Evolutionary conservation across 2,113 vertebrate genomes (phyloP).

Genomic region (Trochalopteron elliotii): DNA sequence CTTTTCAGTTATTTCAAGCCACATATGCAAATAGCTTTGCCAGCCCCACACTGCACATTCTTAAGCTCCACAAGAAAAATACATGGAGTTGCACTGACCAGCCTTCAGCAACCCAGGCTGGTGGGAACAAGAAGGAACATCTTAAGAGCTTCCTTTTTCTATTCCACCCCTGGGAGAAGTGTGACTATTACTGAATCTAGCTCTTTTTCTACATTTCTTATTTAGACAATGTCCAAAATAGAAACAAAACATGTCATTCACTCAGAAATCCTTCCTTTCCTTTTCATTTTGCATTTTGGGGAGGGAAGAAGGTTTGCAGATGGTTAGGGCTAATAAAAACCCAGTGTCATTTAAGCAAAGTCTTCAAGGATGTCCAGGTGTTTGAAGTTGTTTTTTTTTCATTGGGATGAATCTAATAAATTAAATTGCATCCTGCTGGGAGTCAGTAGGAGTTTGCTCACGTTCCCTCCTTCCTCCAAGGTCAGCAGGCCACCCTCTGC

Average conservation of each 20-base stretch:
- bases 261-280: not conserved
- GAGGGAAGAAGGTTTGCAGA: not conserved
- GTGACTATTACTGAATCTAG: not conserved
- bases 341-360: not conserved
- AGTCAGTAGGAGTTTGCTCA: not conserved
- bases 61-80: not conserved
- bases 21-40: not conserved
- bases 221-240: not conserved
- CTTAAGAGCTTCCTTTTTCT: slow-evolving; percentile 10
- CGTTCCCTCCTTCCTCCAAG: not conserved
- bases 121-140: not conserved
- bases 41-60: not conserved
- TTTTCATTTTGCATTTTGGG: not conserved
- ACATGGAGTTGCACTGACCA: not conserved
- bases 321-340: not conserved
- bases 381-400: not conserved
- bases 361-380: not conserved
- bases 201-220: not conserved
- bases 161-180: not conserved
- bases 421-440: not conserved
- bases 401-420: not conserved
- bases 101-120: not conserved
- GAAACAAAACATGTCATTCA: not conserved
- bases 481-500: not conserved
- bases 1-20: not conserved